These are phyloP conservation scores for Thecocarcelia acutangulata DNA, from an alignment of 2,888 invertebrate genomes.

Conservation along the genomic window DNA sequence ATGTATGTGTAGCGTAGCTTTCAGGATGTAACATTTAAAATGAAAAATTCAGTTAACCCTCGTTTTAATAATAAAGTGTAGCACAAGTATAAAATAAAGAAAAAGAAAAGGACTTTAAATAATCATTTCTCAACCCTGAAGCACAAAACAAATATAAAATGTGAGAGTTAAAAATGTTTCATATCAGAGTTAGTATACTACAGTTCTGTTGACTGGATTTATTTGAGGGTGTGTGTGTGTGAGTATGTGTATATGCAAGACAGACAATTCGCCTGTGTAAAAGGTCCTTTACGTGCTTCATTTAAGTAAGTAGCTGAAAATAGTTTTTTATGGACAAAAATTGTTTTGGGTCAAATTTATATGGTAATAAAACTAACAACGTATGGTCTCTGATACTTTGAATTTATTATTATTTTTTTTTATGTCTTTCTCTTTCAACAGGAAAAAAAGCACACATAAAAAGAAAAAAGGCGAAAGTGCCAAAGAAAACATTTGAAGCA, in stretches of 20 bases:
- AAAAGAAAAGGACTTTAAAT: conserved; percentile 57
- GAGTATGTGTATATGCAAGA: conserved; percentile 13
- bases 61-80: conserved; percentile 2
- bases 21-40: not conserved
- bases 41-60: not conserved
- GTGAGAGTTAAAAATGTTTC: conserved; percentile 49
- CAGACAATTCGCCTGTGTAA: conserved; percentile 36
- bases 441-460: too few relatives aligned
- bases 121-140: conserved; percentile 60
- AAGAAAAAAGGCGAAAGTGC: not conserved
- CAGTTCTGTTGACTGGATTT: not conserved
- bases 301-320: conserved; percentile 77
- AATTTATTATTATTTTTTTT: conserved; percentile 63
- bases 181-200: not conserved
- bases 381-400: conserved; percentile 54
- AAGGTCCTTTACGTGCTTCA: conserved; percentile 66
- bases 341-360: conserved; percentile 79
- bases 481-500: not conserved
- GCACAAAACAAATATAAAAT: conserved; percentile 42
- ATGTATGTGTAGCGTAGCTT: not conserved
- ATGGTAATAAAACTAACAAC: conserved; percentile 76
- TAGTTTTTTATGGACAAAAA: conserved; percentile 80
- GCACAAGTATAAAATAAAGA: not conserved
- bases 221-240: not conserved
- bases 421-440: conserved; percentile 30